Conservation (phyloP, 2,797 vertebrate genomes). For the Spea hammondii region DNA sequence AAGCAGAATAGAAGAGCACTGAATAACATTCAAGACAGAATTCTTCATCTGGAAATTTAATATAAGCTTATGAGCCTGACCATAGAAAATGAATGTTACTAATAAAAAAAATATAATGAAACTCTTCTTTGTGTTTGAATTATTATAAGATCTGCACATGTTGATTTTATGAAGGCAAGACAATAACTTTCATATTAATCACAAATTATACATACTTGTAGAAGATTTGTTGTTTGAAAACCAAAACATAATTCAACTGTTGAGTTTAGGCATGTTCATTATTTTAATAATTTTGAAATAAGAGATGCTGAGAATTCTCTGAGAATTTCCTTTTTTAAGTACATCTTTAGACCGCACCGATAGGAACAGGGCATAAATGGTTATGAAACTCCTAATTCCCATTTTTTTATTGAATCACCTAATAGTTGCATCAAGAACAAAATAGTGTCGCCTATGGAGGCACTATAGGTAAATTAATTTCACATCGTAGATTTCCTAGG, state of each 20-base stretch:
- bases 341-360: too few relatives aligned
- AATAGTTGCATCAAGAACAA: too few relatives aligned
- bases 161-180: background rate
- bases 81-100: slow-evolving; percentile 11
- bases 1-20: background rate
- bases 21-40: slow-evolving; percentile 2
- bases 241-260: background rate
- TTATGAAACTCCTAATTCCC: too few relatives aligned
- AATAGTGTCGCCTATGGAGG: too few relatives aligned
- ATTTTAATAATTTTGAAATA: too few relatives aligned
- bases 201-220: background rate
- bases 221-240: slow-evolving; percentile 4
- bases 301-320: too few relatives aligned
- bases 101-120: slow-evolving; percentile 7
- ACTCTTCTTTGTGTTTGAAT: slow-evolving; percentile 3
- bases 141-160: background rate
- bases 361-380: too few relatives aligned
- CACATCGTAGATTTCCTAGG: too few relatives aligned
- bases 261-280: background rate
- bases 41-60: slow-evolving; percentile 31
- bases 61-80: background rate
- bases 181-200: background rate
- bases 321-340: too few relatives aligned
- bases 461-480: too few relatives aligned
- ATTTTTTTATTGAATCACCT: too few relatives aligned